Evolutionary conservation across 2,797 vertebrate species (phyloP).

Genomic region (Linurgus olivaceus): DNA sequence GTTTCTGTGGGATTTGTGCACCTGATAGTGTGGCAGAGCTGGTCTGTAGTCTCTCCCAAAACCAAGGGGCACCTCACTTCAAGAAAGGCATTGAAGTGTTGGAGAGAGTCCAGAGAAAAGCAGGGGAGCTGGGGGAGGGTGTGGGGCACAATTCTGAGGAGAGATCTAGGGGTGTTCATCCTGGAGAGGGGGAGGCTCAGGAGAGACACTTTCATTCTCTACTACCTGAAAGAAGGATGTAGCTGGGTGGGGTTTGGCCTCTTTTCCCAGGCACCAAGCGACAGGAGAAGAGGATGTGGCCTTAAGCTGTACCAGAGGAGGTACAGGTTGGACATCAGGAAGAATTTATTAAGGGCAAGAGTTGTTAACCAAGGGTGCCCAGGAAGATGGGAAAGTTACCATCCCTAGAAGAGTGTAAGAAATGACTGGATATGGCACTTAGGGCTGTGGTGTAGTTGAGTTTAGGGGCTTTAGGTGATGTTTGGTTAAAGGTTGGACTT

Average conservation of each 20-base stretch:
- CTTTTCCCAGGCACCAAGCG: not conserved
- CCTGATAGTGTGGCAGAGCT: not conserved
- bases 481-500: not conserved
- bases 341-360: not conserved
- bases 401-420: not conserved
- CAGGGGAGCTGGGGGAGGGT: not conserved
- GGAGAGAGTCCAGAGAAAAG: not conserved
- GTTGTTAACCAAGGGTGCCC: not conserved
- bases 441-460: not conserved
- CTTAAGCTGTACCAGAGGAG: not conserved
- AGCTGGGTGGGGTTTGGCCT: not conserved
- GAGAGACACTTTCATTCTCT: not conserved
- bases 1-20: not conserved
- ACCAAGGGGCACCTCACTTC: not conserved
- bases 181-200: not conserved
- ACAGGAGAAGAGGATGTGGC: not conserved
- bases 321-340: not conserved
- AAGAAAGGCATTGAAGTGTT: not conserved
- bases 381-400: not conserved
- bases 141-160: not conserved
- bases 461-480: not conserved
- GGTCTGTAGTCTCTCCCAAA: not conserved
- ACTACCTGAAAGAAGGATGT: not conserved
- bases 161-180: not conserved
- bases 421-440: not conserved